Conservation (phyloP, 2,113 vertebrate species). For the Sinocyclocheilus grahami region DNA sequence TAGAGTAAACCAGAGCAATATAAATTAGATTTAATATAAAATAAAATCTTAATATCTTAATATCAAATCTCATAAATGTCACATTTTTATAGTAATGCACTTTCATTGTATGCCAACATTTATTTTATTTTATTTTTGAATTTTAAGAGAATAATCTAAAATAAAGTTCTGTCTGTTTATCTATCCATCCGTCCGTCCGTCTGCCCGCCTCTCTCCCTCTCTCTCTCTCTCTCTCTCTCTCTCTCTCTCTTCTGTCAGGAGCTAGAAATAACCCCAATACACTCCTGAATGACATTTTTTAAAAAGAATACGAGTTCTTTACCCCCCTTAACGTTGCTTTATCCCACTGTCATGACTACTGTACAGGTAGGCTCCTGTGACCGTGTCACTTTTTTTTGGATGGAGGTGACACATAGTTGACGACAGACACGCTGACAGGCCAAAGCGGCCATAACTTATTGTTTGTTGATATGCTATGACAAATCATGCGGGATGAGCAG, state of each 20-base stretch:
- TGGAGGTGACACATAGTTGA: conserved; percentile 70
- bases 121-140: no score
- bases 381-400: not conserved
- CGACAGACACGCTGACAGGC: conserved; percentile 88
- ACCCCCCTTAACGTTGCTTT: not conserved
- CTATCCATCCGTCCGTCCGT: no score
- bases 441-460: conserved; percentile 95
- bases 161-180: no score
- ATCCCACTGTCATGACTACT: not conserved
- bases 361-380: not conserved
- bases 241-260: not conserved
- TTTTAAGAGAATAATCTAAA: no score
- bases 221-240: no score
- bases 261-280: not conserved
- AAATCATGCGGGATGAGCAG: conserved; percentile 84
- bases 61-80: no score
- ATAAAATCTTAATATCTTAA: no score
- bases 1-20: no score
- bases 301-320: not conserved
- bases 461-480: conserved; percentile 93
- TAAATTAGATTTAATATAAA: no score
- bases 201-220: no score
- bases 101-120: no score
- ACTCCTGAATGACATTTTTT: not conserved
- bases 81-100: no score